These are phyloP conservation scores for Amaurobius ferox DNA, from an alignment of 2,888 invertebrate genomes.

Conservation along the genomic window DNA sequence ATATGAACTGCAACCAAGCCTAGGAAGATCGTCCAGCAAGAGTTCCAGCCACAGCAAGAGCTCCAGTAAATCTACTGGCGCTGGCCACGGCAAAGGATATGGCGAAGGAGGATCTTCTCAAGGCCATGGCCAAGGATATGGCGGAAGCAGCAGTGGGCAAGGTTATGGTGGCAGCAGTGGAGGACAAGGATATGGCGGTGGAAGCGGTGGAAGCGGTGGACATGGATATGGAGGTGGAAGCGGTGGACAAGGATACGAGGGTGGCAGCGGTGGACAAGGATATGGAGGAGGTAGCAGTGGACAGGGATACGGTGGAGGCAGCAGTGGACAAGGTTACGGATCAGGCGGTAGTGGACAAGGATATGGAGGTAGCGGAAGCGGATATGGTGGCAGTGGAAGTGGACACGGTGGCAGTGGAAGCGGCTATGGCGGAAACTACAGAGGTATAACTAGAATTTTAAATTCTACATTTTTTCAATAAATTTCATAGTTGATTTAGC, in stretches of 20 bases:
- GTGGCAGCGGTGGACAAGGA: constrained; percentile 14
- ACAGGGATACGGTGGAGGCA: constrained; percentile 26
- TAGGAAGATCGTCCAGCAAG: constrained; percentile 33
- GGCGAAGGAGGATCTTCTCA: constrained; percentile 44
- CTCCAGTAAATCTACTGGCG: constrained; percentile 33
- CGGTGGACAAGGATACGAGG: not conserved
- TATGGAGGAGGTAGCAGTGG: constrained; percentile 1
- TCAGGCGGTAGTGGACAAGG: constrained; percentile 13
- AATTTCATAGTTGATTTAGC: no score
- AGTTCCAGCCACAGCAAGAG: constrained; percentile 58
- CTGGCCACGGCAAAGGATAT: constrained; percentile 57
- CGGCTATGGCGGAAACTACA: constrained; percentile 17
- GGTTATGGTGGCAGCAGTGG: constrained; percentile 28
- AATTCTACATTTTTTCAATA: no score
- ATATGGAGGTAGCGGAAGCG: constrained; percentile 6
- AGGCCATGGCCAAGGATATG: constrained; percentile 23
- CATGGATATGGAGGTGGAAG: no score
- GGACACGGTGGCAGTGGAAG: constrained; percentile 3
- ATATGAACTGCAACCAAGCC: not conserved
- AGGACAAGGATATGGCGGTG: constrained; percentile 1
- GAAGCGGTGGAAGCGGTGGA: not conserved
- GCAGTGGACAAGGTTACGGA: constrained; percentile 11
- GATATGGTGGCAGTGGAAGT: not conserved
- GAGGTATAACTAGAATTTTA: constrained; percentile 1
- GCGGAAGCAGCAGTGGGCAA: constrained; percentile 35